Evolutionary conservation across 2,113 vertebrate species (phyloP).

Genomic region (Danio rerio): GRCz12tu NC_133178.1:40034501-40035000

Average conservation of each 20-base stretch:
- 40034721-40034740: background rate
- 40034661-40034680: constrained; percentile 54
- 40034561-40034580: constrained; percentile 10
- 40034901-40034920: constrained; percentile 49
- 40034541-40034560: constrained; percentile 53
- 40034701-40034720: constrained; percentile 33
- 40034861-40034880: constrained; percentile 24
- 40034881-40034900: constrained; percentile 1
- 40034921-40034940: constrained; percentile 27
- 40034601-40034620: constrained; percentile 33
- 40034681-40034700: constrained; percentile 23
- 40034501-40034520: constrained; percentile 51
- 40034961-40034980: constrained; percentile 23
- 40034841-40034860: constrained; percentile 49
- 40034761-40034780: constrained; percentile 38
- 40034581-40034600: constrained; percentile 17
- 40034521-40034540: constrained; percentile 51
- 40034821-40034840: constrained; percentile 40
- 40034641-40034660: constrained; percentile 46
- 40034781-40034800: constrained; percentile 17
- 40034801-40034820: constrained; percentile 47
- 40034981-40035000: constrained; percentile 51
- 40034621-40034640: constrained; percentile 18
- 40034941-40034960: constrained; percentile 1
- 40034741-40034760: constrained; percentile 22